Conservation (phyloP, 1,140 invertebrate genomes). For the Ceratitis capitata region DNA sequence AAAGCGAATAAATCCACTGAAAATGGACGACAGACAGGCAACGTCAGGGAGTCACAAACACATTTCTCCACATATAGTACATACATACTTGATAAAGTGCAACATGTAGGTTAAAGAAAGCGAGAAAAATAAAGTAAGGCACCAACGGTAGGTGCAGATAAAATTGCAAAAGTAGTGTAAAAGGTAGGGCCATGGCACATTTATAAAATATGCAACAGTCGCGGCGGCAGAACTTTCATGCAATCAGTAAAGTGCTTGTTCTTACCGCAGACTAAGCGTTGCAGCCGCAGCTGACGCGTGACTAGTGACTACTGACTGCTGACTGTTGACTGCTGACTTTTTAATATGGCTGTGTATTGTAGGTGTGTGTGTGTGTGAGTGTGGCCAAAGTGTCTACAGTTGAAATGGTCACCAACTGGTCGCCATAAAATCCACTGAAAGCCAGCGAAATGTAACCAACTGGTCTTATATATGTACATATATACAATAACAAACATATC, state of each 20-base stretch:
- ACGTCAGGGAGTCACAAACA: too few species aligned
- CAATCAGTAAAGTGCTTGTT: slow-evolving; percentile 13
- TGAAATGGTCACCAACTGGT: neutral
- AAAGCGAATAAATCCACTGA: neutral
- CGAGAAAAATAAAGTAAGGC: neutral
- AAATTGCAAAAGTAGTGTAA: too few species aligned
- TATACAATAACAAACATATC: neutral
- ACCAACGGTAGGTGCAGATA: too few species aligned
- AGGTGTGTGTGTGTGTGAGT: too few species aligned
- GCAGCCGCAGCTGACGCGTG: too few species aligned
- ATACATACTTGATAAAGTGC: neutral
- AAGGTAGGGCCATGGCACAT: neutral
- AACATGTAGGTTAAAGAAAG: neutral
- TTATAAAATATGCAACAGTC: neutral
- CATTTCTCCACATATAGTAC: neutral
- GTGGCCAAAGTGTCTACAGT: neutral
- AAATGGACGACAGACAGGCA: neutral
- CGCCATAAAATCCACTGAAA: neutral
- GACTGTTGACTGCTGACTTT: neutral
- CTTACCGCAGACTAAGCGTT: neutral
- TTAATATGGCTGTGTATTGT: neutral
- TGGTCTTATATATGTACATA: neutral
- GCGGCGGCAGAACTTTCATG: neutral
- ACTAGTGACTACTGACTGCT: neutral
- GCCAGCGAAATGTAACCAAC: neutral